These are phyloP conservation scores for Phoebastria nigripes DNA, from an alignment of 2,797 vertebrate species.

Conservation along the genomic window DNA sequence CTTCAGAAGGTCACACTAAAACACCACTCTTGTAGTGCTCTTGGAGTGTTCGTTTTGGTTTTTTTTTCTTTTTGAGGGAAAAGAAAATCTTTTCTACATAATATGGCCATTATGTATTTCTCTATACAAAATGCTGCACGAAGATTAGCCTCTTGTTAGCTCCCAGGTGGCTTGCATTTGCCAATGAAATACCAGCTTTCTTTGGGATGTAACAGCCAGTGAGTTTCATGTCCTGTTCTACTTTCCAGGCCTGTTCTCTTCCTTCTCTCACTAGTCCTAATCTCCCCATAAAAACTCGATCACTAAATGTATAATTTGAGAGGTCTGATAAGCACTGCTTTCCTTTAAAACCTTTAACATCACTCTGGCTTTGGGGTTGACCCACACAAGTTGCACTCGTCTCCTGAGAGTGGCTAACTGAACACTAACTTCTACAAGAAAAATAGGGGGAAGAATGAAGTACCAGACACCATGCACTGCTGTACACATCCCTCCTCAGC, in stretches of 20 bases:
- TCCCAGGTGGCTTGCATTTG: neutral
- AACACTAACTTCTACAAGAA: neutral
- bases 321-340: neutral
- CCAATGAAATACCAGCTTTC: neutral
- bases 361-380: neutral
- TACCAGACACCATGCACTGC: neutral
- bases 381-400: neutral
- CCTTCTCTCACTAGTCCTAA: neutral
- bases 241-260: neutral
- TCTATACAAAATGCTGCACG: neutral
- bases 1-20: neutral
- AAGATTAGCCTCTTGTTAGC: neutral
- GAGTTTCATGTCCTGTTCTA: neutral
- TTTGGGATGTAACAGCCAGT: neutral
- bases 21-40: neutral
- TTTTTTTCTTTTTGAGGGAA: neutral
- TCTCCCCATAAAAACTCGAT: neutral
- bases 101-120: neutral
- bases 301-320: neutral
- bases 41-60: neutral
- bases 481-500: neutral
- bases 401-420: fast-evolving
- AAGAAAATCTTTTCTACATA: neutral
- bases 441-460: neutral
- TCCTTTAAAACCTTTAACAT: neutral